A percentile compares a stretch with the other conserved stretches of the same genome.
These are phyloP conservation scores for Xestia sexstrigata DNA, from an alignment of 2,888 invertebrate genomes.

Conservation along the genomic window DNA sequence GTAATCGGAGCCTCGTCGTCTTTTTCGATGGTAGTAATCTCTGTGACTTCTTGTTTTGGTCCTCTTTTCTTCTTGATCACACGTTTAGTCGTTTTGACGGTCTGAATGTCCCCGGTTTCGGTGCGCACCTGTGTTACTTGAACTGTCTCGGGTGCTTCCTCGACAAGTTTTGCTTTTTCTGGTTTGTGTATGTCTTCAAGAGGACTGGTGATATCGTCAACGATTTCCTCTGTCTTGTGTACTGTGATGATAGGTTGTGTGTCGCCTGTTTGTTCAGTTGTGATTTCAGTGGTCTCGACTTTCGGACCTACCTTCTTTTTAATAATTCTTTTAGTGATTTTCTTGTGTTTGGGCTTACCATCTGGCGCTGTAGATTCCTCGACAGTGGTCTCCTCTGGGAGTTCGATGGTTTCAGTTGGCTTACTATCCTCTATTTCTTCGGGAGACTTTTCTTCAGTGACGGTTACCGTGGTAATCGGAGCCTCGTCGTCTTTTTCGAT, in stretches of 20 bases:
- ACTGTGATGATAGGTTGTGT: conserved; percentile 38
- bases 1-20: conserved; percentile 39
- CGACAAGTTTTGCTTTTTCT: too few species aligned
- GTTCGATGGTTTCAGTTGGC: conserved; percentile 52
- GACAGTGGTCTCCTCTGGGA: conserved; percentile 63
- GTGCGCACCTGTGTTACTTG: too few species aligned
- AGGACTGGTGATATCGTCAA: conserved; percentile 31
- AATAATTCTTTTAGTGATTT: conserved; percentile 70
- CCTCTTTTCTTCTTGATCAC: too few species aligned
- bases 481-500: conserved; percentile 59
- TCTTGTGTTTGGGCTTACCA: conserved; percentile 61
- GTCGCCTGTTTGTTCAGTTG: conserved; percentile 60
- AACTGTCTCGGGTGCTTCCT: too few species aligned
- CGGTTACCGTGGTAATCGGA: conserved; percentile 60
- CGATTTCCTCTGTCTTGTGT: conserved; percentile 41
- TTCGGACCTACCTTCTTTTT: conserved; percentile 66
- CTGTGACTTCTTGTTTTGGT: too few species aligned
- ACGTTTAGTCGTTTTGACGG: too few species aligned
- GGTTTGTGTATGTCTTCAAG: conserved; percentile 34
- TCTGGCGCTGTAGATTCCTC: conserved; percentile 46
- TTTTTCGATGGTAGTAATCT: too few species aligned
- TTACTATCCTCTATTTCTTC: conserved; percentile 52
- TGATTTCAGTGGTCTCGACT: conserved; percentile 64
- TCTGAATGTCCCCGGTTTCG: too few species aligned
- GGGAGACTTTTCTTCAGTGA: conserved; percentile 78